These are phyloP conservation scores for Circaetus gallicus DNA, from an alignment of 2,113 vertebrate species.

Conservation along the genomic window DNA sequence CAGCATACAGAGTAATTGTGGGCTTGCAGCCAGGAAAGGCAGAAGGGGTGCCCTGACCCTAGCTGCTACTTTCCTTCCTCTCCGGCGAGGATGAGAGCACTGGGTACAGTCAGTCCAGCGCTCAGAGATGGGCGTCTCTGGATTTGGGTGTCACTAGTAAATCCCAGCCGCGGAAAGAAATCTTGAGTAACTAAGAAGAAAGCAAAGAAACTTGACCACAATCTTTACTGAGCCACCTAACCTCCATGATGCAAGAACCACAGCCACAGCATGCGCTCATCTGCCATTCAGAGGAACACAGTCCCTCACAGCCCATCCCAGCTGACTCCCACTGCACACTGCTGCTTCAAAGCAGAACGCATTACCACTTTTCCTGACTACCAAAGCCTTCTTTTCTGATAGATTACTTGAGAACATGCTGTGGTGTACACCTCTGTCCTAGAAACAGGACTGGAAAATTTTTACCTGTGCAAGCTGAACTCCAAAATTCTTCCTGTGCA, in stretches of 20 bases:
- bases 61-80: background rate
- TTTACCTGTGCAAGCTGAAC: background rate
- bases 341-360: background rate
- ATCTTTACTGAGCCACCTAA: background rate
- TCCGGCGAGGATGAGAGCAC: fast-evolving
- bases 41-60: background rate
- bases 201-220: background rate
- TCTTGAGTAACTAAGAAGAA: background rate
- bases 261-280: background rate
- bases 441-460: background rate
- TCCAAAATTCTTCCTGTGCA: background rate
- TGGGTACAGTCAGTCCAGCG: background rate
- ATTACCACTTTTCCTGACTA: background rate
- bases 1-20: background rate
- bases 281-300: background rate
- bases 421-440: background rate
- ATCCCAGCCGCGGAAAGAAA: background rate
- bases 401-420: background rate
- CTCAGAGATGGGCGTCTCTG: background rate
- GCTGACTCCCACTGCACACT: background rate
- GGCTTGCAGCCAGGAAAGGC: background rate
- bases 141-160: background rate
- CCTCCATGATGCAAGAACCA: background rate
- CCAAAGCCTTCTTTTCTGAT: background rate
- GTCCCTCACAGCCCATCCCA: background rate